A percentile compares a stretch with the other conserved stretches of the same genome.
Conservation (phyloP, 2,888 invertebrate species). For the Eupeodes luniger region DNA sequence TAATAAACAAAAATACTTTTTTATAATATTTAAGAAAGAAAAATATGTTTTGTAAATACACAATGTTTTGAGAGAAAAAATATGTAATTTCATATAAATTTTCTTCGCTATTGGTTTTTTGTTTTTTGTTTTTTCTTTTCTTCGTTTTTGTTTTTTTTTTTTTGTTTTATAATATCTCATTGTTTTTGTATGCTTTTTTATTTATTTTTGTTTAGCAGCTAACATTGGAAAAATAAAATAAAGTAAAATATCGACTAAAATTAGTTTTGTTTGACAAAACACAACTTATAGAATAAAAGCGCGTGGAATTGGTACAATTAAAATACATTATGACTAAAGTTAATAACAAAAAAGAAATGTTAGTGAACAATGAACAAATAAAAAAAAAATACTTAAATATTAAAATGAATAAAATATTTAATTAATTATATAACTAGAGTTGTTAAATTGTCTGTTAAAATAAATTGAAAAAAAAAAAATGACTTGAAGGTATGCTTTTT, state of each 20-base stretch:
- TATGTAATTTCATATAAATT: slow-evolving; percentile 46
- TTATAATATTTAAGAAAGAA: slow-evolving; percentile 61
- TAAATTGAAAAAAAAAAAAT: slow-evolving; percentile 76
- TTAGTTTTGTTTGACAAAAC: slow-evolving; percentile 78
- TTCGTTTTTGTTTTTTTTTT: slow-evolving; percentile 56
- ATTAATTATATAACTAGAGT: slow-evolving; percentile 74
- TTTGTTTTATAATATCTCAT: slow-evolving; percentile 62
- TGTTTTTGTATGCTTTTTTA: slow-evolving; percentile 54
- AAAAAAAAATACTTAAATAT: slow-evolving; percentile 76
- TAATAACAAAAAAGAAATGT: slow-evolving; percentile 78
- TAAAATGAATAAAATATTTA: slow-evolving; percentile 69
- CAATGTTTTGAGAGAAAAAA: slow-evolving; percentile 62
- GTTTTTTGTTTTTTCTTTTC: slow-evolving; percentile 59
- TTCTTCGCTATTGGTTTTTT: slow-evolving; percentile 40
- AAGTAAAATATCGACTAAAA: slow-evolving; percentile 85
- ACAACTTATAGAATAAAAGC: slow-evolving; percentile 77
- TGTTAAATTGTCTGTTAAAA: slow-evolving; percentile 73
- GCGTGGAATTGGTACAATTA: slow-evolving; percentile 81
- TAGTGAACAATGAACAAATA: slow-evolving; percentile 75
- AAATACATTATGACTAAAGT: slow-evolving; percentile 75
- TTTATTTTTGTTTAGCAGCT: neutral
- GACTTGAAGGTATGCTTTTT: slow-evolving; percentile 78
- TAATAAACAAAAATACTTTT: slow-evolving; percentile 66
- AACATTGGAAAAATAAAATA: slow-evolving; percentile 76
- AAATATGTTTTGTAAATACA: slow-evolving; percentile 68